Evolutionary conservation across 1,140 invertebrate species (phyloP).

Genomic region (Maconellicoccus hirsutus): DNA sequence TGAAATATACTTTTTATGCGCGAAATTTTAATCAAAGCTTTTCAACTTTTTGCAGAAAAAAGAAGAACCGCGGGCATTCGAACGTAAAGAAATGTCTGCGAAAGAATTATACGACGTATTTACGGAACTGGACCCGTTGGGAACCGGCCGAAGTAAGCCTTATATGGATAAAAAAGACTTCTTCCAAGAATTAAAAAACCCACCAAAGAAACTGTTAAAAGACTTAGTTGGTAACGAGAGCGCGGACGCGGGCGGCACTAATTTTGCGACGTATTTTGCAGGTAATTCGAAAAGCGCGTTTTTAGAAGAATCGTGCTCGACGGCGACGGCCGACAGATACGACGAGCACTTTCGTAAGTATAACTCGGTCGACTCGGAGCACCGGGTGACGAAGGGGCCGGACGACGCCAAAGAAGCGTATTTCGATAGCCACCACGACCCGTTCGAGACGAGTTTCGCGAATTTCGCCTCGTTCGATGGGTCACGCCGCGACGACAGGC

Average conservation of each 20-base stretch:
- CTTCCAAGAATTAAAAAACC: conserved; percentile 86
- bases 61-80: not conserved
- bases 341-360: conserved; percentile 3
- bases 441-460: conserved; percentile 15
- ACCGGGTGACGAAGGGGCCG: not conserved
- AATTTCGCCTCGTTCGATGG: conserved; percentile 11
- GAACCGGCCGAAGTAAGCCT: conserved; percentile 74
- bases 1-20: too few relatives aligned
- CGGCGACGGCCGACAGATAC: not conserved
- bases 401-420: not conserved
- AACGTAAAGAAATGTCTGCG: not conserved
- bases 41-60: not conserved
- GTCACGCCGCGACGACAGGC: not conserved
- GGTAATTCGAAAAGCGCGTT: not conserved
- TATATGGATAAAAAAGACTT: conserved; percentile 91
- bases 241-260: not conserved
- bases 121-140: conserved; percentile 81
- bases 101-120: conserved; percentile 55
- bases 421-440: not conserved
- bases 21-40: too few relatives aligned
- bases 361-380: conserved; percentile 1
- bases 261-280: conserved; percentile 1
- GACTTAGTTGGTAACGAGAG: conserved; percentile 46
- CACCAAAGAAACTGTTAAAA: conserved; percentile 78
- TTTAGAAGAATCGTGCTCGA: not conserved